These are phyloP conservation scores for Coremacera marginata DNA, from an alignment of 2,888 invertebrate genomes.

Conservation along the genomic window DNA sequence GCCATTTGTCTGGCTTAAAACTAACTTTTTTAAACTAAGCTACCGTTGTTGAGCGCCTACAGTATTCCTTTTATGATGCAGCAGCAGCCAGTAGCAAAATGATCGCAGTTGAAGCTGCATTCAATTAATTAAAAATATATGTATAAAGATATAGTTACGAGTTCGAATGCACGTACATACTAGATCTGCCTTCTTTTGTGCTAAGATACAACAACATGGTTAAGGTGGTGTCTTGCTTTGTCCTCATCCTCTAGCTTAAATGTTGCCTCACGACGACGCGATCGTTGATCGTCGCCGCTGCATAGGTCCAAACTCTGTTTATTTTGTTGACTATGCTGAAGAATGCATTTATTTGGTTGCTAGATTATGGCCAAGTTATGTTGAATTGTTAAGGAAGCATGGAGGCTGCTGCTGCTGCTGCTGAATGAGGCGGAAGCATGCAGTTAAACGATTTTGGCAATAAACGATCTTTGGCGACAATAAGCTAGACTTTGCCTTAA, in stretches of 20 bases:
- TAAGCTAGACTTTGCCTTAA: neutral
- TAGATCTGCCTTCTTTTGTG: neutral
- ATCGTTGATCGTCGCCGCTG: neutral
- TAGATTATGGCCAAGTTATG: slow-evolving; percentile 21
- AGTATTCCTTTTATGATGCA: slow-evolving; percentile 1
- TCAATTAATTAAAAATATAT: slow-evolving; percentile 36
- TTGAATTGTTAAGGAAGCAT: neutral
- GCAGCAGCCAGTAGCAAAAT: neutral
- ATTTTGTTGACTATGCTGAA: neutral
- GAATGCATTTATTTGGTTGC: slow-evolving; percentile 22
- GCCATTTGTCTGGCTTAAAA: slow-evolving; percentile 23
- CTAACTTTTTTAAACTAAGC: neutral
- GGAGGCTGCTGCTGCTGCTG: neutral
- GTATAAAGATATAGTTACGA: neutral
- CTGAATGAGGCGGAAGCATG: slow-evolving; percentile 18
- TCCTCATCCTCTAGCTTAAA: neutral
- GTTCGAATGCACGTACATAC: neutral
- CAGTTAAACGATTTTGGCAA: neutral
- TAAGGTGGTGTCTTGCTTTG: neutral
- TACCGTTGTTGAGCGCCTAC: neutral
- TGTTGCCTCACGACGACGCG: slow-evolving; percentile 26
- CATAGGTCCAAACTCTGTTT: slow-evolving; percentile 5
- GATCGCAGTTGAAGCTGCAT: slow-evolving; percentile 14
- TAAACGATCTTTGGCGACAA: slow-evolving; percentile 21
- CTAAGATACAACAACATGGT: neutral